Base-by-base conservation (phyloP, 2,797 vertebrate genomes). In the Calcarius lapponicus region DNA sequence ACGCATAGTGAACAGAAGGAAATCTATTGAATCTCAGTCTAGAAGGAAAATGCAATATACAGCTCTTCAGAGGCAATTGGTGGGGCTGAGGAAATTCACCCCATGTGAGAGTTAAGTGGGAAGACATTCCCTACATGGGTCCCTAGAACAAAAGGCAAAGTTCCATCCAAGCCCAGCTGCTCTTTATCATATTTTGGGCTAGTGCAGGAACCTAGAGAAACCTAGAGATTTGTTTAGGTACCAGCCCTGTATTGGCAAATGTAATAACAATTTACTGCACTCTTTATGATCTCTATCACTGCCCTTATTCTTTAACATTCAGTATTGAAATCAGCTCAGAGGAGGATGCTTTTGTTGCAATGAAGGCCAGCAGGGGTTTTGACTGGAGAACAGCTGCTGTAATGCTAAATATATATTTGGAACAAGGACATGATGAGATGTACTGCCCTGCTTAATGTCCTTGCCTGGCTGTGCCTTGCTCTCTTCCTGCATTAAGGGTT, bases 131-230 rank as follows among this genome's bases (percentile, higher is more conserved):
- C 24, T 38, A 4, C 1, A 0, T 16, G 20, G 16, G 7, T 86
- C 25, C 16, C n/a, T 58, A n/a, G 0, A 0, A 53, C 4, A 3
- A 74, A 80, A 66, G n/a, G 7, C 26, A 62, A 36, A 4, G 3
- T 42, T 73, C n/a, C 29, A 16, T 9, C 5, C 34, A 66, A 58
- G 36, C 10, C 34, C 51, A 78, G 14, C 13, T 50, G 11, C 29
- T 72, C 31, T 58, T 69, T 78, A 16, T 48, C 0, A 3, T 76
- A 25, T 12, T 14, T 57, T 74, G n/a, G 28, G n/a, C 38, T 42
- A 24, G 10, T 56, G 40, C 28, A 42, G 56, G 6, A 93, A 7
- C 16, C 13, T n/a, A 31, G 31, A 81, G 54, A 75, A 85, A 74
- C 10, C 6, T 32, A 42, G 26, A 80, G 34, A 24, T 80, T 66